Evolutionary conservation across 2,113 vertebrate species (phyloP).

Genomic region (Felis catus): F.catus_Fca126_mat1.0 CM031419.1:79031001-79031500

Average conservation of each 20-base stretch:
- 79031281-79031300: neutral
- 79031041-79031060: neutral
- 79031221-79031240: neutral
- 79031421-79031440: too few relatives aligned
- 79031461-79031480: too few relatives aligned
- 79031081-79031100: conserved; percentile 18
- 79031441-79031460: too few relatives aligned
- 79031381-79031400: too few relatives aligned
- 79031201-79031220: neutral
- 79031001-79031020: neutral
- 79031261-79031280: neutral
- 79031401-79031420: too few relatives aligned
- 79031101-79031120: neutral
- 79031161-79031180: neutral
- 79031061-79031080: neutral
- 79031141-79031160: conserved; percentile 6
- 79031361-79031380: too few relatives aligned
- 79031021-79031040: conserved; percentile 31
- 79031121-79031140: neutral
- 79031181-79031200: neutral
- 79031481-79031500: too few relatives aligned
- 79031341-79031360: neutral
- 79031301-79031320: conserved; percentile 1
- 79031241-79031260: neutral
- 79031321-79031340: neutral